Base-by-base conservation (phyloP, 2,797 vertebrate species). In the Pseudochromis fuscus region DNA sequence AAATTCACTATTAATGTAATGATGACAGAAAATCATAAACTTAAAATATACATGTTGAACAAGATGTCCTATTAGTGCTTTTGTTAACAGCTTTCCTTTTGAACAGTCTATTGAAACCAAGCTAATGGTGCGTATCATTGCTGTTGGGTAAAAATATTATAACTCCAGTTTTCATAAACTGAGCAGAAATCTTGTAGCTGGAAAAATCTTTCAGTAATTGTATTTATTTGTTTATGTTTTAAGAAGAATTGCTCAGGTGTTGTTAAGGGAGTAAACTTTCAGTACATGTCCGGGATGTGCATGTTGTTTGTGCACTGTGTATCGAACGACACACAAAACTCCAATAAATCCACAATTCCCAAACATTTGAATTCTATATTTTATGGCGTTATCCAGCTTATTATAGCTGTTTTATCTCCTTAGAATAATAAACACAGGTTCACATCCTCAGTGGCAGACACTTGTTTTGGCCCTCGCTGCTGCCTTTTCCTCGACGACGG, bases 401-500 rank as follows among this genome's bases (percentile, higher is more conserved):
- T 24, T 11, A 4, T 24, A 25, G 12, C 19, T 11, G 45, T 21
- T 46, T 64, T 33, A 48, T 52, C 23, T 31, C 13, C 52, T 37
- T n/a, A 1, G 18, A 72, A 64, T 30, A 56, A 21, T 46, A n/a
- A 35, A n/a, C 13, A 18, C 23, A 38, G 13, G 44, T 40, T 4
- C 1, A 10, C 31, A 65, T 35, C 19, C 13, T 48, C 49, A 5
- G 10, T 51, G 30, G 19, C 61, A 24, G 21, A 33, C 21, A 53
- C 42, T 18, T 58, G 37, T 56, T 82, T 67, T 33, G 31, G 51
- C 25, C 23, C 10, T 18, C 28, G 49, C 31, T 11, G 46, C 42
- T 7, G 31, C 13, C 11, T 70, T 72, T 79, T 51, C 69, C 35
- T 75, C 23, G 10, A 65, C 67, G 40, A 24, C 46, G 35, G 45